Evolutionary conservation across 2,113 vertebrate species (phyloP).

Genomic region (Tetraodon nigroviridis): DNA sequence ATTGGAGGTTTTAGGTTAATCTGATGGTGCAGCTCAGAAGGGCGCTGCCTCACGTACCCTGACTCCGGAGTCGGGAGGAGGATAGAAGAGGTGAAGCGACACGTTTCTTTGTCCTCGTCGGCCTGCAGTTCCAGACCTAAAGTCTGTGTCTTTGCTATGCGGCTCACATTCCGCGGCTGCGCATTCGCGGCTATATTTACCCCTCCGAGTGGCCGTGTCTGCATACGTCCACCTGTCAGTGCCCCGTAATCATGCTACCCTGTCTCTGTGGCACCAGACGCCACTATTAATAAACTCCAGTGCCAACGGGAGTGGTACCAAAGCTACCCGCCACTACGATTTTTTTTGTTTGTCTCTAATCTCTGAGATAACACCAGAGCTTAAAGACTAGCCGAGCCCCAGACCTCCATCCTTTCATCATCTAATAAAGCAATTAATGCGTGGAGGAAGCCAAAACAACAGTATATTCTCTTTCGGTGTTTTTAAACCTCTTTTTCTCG

Average conservation of each 20-base stretch:
- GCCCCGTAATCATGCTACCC: constrained; percentile 32
- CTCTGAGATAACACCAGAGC: constrained; percentile 1
- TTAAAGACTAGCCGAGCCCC: constrained; percentile 7
- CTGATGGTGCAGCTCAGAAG: constrained; percentile 1
- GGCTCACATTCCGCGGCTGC: constrained; percentile 46
- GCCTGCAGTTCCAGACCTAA: background rate
- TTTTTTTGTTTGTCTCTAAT: background rate
- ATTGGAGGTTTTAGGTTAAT: background rate
- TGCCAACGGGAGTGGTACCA: constrained; percentile 9
- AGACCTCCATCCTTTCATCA: background rate
- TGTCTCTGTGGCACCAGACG: constrained; percentile 25
- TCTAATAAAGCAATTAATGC: too few species aligned
- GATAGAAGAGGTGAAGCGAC: too few species aligned
- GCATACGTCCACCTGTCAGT: constrained; percentile 64
- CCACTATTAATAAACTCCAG: constrained; percentile 33
- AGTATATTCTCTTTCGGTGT: too few species aligned
- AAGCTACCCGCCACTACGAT: constrained; percentile 3
- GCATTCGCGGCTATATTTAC: constrained; percentile 60
- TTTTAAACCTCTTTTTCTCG: too few species aligned
- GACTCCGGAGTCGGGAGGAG: too few species aligned
- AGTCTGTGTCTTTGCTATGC: constrained; percentile 25
- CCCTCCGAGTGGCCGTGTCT: constrained; percentile 22
- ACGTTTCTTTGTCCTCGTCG: background rate
- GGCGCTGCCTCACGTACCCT: background rate
- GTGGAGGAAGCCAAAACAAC: too few species aligned